phyloP scores from a whole-genome alignment of 2,888 invertebrate genomes.

The Brachyptera risi region DNA sequence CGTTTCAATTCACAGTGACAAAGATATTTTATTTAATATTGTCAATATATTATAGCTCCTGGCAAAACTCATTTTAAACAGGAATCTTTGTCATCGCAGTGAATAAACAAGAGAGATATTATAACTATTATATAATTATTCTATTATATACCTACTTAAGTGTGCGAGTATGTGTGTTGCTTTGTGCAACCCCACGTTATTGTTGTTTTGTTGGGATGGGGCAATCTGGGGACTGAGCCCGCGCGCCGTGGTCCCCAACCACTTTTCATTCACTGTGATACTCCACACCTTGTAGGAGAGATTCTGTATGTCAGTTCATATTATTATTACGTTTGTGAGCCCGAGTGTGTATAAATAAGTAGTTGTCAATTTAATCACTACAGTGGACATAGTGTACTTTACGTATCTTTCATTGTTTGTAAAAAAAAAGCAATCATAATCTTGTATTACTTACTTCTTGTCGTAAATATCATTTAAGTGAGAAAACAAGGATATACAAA shows the following conservation, averaged over 20 bases:
- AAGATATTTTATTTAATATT: no score
- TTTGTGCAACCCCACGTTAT: constrained; percentile 1
- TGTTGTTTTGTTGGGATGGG: constrained; percentile 28
- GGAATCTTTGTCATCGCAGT: background rate
- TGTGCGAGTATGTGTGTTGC: background rate
- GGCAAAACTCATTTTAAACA: no score
- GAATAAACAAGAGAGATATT: background rate
- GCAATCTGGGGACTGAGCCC: constrained; percentile 28
- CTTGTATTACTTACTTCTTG: no score
- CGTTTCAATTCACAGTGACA: no score
- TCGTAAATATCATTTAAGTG: background rate
- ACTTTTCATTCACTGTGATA: constrained; percentile 35
- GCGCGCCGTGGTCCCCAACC: constrained; percentile 18
- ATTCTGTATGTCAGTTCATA: constrained; percentile 1
- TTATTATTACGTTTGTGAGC: no score
- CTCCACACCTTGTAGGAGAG: constrained; percentile 33
- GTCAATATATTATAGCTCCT: no score
- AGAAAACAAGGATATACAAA: background rate
- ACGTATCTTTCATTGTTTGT: constrained; percentile 6
- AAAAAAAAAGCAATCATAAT: background rate
- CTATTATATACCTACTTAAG: background rate
- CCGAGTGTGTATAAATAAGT: no score
- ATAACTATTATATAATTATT: constrained; percentile 10
- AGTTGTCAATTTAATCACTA: no score
- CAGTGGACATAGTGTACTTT: no score